phyloP scores from a whole-genome alignment of 1,140 invertebrate species.

The Chironomus tepperi region DNA sequence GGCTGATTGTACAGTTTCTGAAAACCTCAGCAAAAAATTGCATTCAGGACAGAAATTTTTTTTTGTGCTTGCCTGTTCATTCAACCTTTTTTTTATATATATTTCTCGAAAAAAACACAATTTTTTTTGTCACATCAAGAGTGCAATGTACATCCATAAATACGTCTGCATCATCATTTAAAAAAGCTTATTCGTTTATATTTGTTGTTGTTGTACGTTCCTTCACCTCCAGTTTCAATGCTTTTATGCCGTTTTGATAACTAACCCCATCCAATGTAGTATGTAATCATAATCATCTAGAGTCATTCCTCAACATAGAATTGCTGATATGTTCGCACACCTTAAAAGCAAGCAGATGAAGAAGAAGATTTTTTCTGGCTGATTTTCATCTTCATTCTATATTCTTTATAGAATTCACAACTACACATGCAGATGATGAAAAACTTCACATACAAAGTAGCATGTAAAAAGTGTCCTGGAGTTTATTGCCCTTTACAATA shows the following conservation, averaged over 20 bases:
- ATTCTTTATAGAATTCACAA: neutral
- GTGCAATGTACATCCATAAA: neutral
- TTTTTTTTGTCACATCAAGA: no score
- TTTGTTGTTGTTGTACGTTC: neutral
- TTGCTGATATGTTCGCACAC: neutral
- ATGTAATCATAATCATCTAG: no score
- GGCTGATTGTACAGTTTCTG: neutral
- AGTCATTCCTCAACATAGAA: no score
- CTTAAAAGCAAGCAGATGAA: no score
- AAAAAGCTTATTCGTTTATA: neutral
- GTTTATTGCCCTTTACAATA: neutral
- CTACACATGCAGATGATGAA: neutral
- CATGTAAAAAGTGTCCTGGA: slow-evolving; percentile 6
- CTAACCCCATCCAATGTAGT: neutral
- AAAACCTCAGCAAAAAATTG: neutral
- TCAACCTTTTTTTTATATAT: neutral
- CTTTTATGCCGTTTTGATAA: slow-evolving; percentile 5
- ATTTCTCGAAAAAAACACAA: no score
- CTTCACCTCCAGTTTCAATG: neutral
- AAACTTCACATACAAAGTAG: neutral
- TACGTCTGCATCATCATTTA: neutral
- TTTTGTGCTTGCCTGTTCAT: neutral
- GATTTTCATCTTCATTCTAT: neutral
- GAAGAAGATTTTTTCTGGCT: neutral
- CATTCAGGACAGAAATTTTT: neutral